A percentile compares a stretch with the other conserved stretches of the same genome.
phyloP scores from a whole-genome alignment of 2,888 invertebrate genomes.

The Hartigia nigra region DNA sequence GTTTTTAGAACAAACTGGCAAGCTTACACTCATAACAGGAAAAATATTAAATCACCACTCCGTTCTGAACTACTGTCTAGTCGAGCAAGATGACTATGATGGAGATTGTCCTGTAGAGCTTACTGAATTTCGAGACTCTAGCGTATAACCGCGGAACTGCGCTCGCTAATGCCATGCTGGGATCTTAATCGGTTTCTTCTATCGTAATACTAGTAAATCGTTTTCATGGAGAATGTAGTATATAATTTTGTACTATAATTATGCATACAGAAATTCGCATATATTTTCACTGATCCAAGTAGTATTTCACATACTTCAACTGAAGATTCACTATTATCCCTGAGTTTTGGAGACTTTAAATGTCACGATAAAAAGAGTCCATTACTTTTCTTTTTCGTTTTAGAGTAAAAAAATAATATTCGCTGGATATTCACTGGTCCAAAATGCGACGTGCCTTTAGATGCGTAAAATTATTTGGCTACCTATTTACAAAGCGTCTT shows the following conservation, averaged over 20 bases:
- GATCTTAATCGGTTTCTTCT: neutral
- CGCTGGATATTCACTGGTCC: neutral
- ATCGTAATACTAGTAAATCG: neutral
- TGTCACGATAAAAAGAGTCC: neutral
- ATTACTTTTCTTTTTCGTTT: neutral
- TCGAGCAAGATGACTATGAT: neutral
- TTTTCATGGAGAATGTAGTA: neutral
- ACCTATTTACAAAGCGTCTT: neutral
- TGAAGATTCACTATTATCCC: neutral
- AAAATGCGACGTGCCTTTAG: neutral
- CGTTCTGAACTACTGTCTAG: conserved; percentile 5
- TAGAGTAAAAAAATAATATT: neutral
- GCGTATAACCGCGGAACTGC: neutral
- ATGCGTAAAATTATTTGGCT: neutral
- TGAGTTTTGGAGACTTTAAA: neutral
- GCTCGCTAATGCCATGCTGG: neutral
- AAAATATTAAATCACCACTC: conserved; percentile 61
- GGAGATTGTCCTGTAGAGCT: neutral
- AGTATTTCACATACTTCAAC: neutral
- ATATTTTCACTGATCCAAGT: neutral
- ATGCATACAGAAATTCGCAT: neutral
- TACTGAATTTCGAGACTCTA: neutral
- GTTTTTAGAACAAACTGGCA: conserved; percentile 61
- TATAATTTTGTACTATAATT: neutral
- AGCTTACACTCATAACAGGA: conserved; percentile 63